Percentiles rank a stretch among this genome's conserved stretches.
These are phyloP conservation scores for Poecilia gillii DNA, from an alignment of 2,797 vertebrate species.

Conservation along the genomic window DNA sequence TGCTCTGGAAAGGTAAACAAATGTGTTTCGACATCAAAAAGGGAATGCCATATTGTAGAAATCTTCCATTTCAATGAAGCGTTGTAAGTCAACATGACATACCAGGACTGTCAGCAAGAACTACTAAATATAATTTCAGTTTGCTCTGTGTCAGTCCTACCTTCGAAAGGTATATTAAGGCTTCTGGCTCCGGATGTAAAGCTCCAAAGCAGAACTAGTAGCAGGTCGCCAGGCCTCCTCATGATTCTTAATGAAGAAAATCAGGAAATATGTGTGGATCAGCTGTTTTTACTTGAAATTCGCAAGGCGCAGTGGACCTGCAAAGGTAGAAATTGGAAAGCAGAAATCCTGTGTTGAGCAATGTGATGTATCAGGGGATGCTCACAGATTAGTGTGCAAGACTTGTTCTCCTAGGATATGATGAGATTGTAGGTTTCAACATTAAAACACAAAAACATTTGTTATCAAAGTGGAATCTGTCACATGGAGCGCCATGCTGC, in stretches of 20 bases:
- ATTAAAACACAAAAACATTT: not conserved
- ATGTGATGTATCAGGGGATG: not conserved
- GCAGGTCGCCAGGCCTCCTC: slow-evolving; percentile 64
- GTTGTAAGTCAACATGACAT: not conserved
- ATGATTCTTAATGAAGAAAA: slow-evolving; percentile 60
- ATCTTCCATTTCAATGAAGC: slow-evolving; percentile 1
- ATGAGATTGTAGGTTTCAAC: not conserved
- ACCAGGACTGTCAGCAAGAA: not conserved
- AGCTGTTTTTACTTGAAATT: slow-evolving; percentile 49
- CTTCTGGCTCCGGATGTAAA: slow-evolving; percentile 49
- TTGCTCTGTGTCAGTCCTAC: slow-evolving; percentile 50
- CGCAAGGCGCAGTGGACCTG: slow-evolving; percentile 60
- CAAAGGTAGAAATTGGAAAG: slow-evolving; percentile 7
- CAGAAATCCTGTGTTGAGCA: not conserved
- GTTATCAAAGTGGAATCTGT: not conserved
- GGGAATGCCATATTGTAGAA: not conserved
- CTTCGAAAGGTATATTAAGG: slow-evolving; percentile 75
- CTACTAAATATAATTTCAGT: not conserved
- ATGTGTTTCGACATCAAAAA: not conserved
- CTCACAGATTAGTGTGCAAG: not conserved
- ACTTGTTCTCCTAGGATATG: not conserved
- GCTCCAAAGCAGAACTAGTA: slow-evolving; percentile 71
- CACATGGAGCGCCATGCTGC: not conserved
- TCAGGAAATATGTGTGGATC: slow-evolving; percentile 39
- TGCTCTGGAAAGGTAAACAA: not conserved